phyloP scores from a whole-genome alignment of 2,113 vertebrate species.

The Oplegnathus fasciatus region DNA sequence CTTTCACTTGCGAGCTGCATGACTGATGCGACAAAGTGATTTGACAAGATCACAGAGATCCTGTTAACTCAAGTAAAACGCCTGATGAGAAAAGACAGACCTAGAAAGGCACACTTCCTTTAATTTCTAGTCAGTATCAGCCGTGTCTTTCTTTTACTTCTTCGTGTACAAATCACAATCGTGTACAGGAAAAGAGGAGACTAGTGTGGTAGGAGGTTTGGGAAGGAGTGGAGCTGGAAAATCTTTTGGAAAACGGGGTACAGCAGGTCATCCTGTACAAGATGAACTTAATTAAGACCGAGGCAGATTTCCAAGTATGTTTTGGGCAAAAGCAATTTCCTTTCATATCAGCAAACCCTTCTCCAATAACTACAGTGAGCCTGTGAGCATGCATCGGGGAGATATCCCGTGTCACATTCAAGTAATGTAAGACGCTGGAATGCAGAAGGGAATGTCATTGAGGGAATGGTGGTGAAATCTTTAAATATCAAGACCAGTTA shows the following conservation, averaged over 20 bases:
- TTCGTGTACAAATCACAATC: background rate
- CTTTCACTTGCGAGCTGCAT: background rate
- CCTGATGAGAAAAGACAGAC: background rate
- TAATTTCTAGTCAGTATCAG: background rate
- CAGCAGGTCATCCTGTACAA: background rate
- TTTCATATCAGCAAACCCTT: constrained; percentile 48
- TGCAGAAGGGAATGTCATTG: constrained; percentile 39
- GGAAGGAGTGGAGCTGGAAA: background rate
- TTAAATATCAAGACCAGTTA: constrained; percentile 38
- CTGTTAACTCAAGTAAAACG: background rate
- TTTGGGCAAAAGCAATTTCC: constrained; percentile 64
- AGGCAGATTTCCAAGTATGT: constrained; percentile 41
- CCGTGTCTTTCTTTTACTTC: background rate
- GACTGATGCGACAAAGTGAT: background rate
- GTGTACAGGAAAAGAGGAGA: background rate
- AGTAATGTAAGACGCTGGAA: constrained; percentile 57
- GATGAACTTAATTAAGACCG: background rate
- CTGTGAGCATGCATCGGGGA: constrained; percentile 31
- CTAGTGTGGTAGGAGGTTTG: no score
- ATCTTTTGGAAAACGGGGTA: background rate
- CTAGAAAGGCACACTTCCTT: background rate
- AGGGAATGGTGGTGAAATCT: constrained; percentile 34
- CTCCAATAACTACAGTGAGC: constrained; percentile 37
- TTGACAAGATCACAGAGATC: no score
- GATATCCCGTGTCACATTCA: constrained; percentile 38